Conservation (phyloP, 2,797 vertebrate genomes). For the Pipistrellus pipistrellus region DNA sequence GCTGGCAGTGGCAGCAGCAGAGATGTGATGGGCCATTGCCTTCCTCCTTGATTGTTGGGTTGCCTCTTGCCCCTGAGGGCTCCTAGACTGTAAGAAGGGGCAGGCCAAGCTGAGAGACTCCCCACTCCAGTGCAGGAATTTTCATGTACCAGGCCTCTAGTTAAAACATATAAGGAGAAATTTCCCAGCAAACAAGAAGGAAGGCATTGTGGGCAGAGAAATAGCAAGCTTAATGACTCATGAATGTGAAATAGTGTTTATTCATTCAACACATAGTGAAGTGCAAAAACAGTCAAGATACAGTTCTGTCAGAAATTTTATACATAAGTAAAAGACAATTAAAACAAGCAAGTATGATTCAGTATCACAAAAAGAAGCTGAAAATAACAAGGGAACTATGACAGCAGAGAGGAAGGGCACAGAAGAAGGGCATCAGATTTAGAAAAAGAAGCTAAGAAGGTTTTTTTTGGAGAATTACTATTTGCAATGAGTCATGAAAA, state of each 20-base stretch:
- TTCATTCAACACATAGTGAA: background rate
- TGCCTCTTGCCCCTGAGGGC: too few relatives aligned
- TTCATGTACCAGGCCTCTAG: too few relatives aligned
- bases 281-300: background rate
- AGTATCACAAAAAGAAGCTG: background rate
- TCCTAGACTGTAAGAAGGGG: too few relatives aligned
- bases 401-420: background rate
- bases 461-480: background rate
- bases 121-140: too few relatives aligned
- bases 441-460: background rate
- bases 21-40: too few relatives aligned
- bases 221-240: background rate
- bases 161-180: background rate
- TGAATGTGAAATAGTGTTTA: background rate
- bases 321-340: slow-evolving; percentile 12
- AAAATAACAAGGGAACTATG: background rate
- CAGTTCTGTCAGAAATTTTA: background rate
- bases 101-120: too few relatives aligned
- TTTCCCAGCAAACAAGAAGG: slow-evolving; percentile 20
- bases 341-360: background rate
- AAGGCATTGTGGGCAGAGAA: background rate
- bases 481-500: background rate
- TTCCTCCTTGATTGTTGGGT: too few relatives aligned
- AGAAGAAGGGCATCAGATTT: background rate
- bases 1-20: too few relatives aligned